Base-by-base conservation (phyloP, 2,797 vertebrate species). In the Pangasius mekongensis region DNA sequence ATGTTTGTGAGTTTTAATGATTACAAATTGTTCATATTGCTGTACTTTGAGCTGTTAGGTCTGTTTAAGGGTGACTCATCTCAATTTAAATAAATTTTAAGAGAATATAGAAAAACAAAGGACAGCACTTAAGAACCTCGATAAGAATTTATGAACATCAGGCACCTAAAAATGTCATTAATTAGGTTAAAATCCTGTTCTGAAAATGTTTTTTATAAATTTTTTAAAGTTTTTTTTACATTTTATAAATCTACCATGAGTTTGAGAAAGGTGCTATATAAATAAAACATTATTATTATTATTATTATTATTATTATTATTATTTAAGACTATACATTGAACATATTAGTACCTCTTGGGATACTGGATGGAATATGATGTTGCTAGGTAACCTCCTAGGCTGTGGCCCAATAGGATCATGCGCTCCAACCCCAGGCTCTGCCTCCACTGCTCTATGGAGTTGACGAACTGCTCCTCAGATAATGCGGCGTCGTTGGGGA, bases 341-440 rank as follows among this genome's bases (percentile, higher is more conserved):
- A 43, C 13, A 47, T 36, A 58, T 64, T 14, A 69, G n/a, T 91
- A 98, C 97, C 97, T 97, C 14, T 97, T 94, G 2, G 97, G 97
- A 89, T 97, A 95, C 89, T 97, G 96, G 89, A 98, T 96, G 47
- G 96, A 95, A 49, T 97, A 98, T 0, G 96, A 97, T 0, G 96
- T 95, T 14, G 97, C 97, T 80, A 97, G 94, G 92, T 97, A 98
- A 20, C 96, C 96, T 0, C 96, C 96, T 54, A 98, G 93, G 89
- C 97, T 97, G 93, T 97, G 97, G 11, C 97, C 97, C 86, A 97
- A 92, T 64, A 98, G 95, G 88, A 98, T 96, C 96, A 97, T 97
- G 89, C 92, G 95, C 88, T 96, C 96, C 88, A 97, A 93, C 18
- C 97, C 96, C 84, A 97, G 91, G 20, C 96, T 95, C 87, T 93